Percentiles rank a stretch among this genome's conserved stretches.
phyloP scores from a whole-genome alignment of 2,888 invertebrate species.

The Noctua janthina region DNA sequence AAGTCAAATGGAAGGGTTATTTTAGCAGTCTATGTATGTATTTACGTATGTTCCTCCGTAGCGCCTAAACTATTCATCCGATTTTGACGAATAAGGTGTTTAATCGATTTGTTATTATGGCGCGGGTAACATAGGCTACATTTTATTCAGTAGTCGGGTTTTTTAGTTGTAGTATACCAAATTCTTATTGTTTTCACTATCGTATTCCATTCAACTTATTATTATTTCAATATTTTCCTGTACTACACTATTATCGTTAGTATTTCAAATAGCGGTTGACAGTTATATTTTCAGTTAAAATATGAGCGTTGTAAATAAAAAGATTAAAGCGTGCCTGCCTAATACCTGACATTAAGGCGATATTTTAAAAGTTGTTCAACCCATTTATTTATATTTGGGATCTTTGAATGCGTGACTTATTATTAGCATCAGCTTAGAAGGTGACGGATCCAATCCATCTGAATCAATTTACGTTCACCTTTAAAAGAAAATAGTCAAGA shows the following conservation, averaged over 20 bases:
- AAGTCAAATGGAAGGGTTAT: too few species aligned
- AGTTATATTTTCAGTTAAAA: conserved; percentile 50
- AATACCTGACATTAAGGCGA: conserved; percentile 52
- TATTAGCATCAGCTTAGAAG: conserved; percentile 71
- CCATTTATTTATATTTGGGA: conserved; percentile 51
- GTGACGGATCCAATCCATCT: conserved; percentile 73
- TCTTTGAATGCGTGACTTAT: conserved; percentile 53
- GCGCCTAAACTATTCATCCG: too few species aligned
- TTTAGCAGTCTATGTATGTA: too few species aligned
- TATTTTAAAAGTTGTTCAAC: conserved; percentile 44
- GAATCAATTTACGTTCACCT: conserved; percentile 79
- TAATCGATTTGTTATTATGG: too few species aligned
- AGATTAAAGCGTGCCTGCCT: conserved; percentile 35
- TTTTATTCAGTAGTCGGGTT: too few species aligned
- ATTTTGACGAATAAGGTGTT: too few species aligned
- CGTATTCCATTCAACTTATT: conserved; percentile 37
- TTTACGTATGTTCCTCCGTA: too few species aligned
- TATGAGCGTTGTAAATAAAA: conserved; percentile 58
- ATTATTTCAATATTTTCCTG: conserved; percentile 52
- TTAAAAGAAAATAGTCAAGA: conserved; percentile 73
- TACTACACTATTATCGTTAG: conserved; percentile 26
- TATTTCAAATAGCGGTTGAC: conserved; percentile 46
- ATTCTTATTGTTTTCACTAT: conserved; percentile 22
- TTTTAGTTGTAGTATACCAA: too few species aligned
- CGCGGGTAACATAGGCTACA: too few species aligned